Evolutionary conservation across 2,888 invertebrate species (phyloP).

Genomic region (Minunthozetes semirufus): DNA sequence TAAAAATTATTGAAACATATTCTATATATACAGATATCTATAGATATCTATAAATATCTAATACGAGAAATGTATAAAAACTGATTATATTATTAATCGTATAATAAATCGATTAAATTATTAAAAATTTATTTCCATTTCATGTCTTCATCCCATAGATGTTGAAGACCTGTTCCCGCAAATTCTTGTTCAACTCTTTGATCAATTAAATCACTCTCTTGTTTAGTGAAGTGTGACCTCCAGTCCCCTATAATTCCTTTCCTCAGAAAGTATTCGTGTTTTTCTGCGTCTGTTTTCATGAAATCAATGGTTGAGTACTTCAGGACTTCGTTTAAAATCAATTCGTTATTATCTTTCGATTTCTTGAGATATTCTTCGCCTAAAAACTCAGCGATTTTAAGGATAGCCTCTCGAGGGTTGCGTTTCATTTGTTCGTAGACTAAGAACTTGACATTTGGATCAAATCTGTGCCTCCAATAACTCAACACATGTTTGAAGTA

Average conservation of each 20-base stretch:
- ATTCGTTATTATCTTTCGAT: conserved; percentile 54
- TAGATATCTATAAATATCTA: too few species aligned
- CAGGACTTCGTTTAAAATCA: conserved; percentile 58
- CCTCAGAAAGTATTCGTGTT: conserved; percentile 48
- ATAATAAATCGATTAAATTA: too few species aligned
- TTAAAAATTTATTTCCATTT: not conserved
- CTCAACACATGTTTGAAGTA: conserved; percentile 18
- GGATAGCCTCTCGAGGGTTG: conserved; percentile 39
- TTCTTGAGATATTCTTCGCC: conserved; percentile 58
- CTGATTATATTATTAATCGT: too few species aligned
- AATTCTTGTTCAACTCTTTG: not conserved
- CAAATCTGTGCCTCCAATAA: conserved; percentile 36
- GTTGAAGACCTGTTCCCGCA: not conserved
- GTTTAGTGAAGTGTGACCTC: conserved; percentile 49
- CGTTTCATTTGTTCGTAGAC: conserved; percentile 50
- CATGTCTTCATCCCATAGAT: not conserved
- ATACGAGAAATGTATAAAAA: too few species aligned
- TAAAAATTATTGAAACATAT: too few species aligned
- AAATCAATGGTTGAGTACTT: conserved; percentile 69
- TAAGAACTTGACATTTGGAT: conserved; percentile 47
- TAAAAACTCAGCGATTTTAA: conserved; percentile 42
- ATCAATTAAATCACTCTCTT: not conserved
- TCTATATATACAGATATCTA: too few species aligned
- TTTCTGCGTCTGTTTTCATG: conserved; percentile 72
- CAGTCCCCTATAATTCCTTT: conserved; percentile 52